Conservation (phyloP, 2,113 vertebrate species). For the Vidua macroura region DNA sequence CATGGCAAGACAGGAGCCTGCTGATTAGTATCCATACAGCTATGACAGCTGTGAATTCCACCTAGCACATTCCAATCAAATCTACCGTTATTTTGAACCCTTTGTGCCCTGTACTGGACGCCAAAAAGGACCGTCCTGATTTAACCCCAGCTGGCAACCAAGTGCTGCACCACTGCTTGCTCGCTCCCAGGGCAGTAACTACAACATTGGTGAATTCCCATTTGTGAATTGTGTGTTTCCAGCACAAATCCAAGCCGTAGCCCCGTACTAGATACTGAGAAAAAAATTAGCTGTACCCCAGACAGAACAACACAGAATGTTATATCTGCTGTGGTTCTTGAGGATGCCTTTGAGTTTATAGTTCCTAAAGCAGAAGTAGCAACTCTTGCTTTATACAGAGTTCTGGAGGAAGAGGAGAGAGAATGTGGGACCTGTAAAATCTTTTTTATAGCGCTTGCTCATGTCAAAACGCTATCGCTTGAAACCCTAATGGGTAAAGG, state of each 20-base stretch:
- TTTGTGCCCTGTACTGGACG: background rate
- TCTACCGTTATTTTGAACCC: background rate
- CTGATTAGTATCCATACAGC: background rate
- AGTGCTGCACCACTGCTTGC: background rate
- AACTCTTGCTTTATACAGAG: background rate
- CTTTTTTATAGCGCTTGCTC: background rate
- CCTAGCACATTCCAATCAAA: background rate
- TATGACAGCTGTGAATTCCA: background rate
- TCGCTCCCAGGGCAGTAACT: background rate
- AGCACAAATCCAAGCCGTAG: background rate
- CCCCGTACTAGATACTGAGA: background rate
- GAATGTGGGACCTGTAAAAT: background rate
- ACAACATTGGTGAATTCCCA: background rate
- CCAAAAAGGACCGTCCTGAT: background rate
- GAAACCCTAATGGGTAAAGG: background rate
- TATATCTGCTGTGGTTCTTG: background rate
- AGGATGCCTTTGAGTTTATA: background rate
- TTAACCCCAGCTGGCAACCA: background rate
- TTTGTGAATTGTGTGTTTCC: background rate
- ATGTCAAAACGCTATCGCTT: fast-evolving
- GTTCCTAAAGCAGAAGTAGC: background rate
- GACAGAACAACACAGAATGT: background rate
- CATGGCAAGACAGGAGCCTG: background rate
- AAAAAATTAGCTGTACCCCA: background rate
- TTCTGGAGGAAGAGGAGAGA: background rate